phyloP scores from a whole-genome alignment of 2,888 invertebrate genomes.

The Hirtodrosophila confusa region DNA sequence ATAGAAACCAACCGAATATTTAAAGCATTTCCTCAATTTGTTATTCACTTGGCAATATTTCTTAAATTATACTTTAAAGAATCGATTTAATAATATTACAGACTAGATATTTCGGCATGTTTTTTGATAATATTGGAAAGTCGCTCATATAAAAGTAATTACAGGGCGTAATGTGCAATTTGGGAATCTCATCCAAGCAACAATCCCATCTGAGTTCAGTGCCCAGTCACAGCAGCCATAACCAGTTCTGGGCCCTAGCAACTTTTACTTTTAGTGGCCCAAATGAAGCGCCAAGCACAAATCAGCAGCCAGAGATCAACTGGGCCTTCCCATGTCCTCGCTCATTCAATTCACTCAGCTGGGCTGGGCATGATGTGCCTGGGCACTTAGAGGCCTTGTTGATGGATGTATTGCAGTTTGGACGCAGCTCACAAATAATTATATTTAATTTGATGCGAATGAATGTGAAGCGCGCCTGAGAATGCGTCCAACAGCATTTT shows the following conservation, averaged over 20 bases:
- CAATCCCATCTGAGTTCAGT: conserved; percentile 12
- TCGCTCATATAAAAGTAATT: background rate
- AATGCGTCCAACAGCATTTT: conserved; percentile 54
- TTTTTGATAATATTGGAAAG: background rate
- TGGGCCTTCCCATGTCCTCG: conserved; percentile 13
- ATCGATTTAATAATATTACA: too few species aligned
- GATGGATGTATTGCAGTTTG: conserved; percentile 57
- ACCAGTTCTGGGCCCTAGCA: conserved; percentile 45
- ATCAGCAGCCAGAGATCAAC: conserved; percentile 18
- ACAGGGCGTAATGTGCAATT: background rate
- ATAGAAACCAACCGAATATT: too few species aligned
- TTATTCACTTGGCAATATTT: too few species aligned
- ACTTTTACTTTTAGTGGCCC: conserved; percentile 59
- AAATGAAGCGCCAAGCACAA: conserved; percentile 39
- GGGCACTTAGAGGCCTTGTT: conserved; percentile 22
- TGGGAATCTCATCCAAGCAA: background rate
- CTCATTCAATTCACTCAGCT: conserved; percentile 4
- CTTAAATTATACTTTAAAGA: too few species aligned
- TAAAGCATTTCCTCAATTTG: too few species aligned
- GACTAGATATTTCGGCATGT: too few species aligned
- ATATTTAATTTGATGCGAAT: conserved; percentile 73
- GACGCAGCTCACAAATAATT: conserved; percentile 61
- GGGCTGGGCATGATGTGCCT: conserved; percentile 17
- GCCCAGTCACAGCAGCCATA: conserved; percentile 12
- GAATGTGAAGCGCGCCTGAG: conserved; percentile 55